Conservation (phyloP, 2,888 invertebrate species). For the Electrophaes corylata region DNA sequence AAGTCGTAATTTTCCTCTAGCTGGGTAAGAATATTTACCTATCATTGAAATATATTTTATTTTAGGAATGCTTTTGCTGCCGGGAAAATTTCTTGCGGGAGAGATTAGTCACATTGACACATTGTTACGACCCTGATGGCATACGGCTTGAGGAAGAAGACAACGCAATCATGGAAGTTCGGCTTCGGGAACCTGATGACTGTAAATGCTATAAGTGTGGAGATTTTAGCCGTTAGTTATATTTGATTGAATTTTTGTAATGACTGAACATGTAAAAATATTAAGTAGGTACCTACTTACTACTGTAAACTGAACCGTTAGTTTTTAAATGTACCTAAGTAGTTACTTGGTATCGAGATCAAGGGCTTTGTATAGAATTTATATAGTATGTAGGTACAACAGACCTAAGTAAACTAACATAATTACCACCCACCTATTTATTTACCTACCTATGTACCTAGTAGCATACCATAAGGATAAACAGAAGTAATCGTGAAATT, state of each 20-base stretch:
- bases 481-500: too few relatives aligned
- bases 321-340: background rate
- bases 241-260: background rate
- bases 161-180: slow-evolving; percentile 90
- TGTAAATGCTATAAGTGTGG: slow-evolving; percentile 96
- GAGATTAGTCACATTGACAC: slow-evolving; percentile 90
- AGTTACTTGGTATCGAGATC: background rate
- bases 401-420: background rate
- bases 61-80: slow-evolving; percentile 96
- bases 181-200: slow-evolving; percentile 93
- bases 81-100: slow-evolving; percentile 94
- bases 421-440: too few relatives aligned
- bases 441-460: too few relatives aligned
- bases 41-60: too few relatives aligned
- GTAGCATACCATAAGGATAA: too few relatives aligned
- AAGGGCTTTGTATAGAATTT: background rate
- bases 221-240: slow-evolving; percentile 88
- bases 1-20: too few relatives aligned
- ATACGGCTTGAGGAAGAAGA: slow-evolving; percentile 88
- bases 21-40: too few relatives aligned
- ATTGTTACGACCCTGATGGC: slow-evolving; percentile 96
- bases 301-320: background rate
- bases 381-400: background rate
- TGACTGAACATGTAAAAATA: background rate
- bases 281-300: background rate